Percentiles rank a stretch among this genome's conserved stretches.
Evolutionary conservation across 2,797 vertebrate species (phyloP).

Genomic region (Cygnus olor): DNA sequence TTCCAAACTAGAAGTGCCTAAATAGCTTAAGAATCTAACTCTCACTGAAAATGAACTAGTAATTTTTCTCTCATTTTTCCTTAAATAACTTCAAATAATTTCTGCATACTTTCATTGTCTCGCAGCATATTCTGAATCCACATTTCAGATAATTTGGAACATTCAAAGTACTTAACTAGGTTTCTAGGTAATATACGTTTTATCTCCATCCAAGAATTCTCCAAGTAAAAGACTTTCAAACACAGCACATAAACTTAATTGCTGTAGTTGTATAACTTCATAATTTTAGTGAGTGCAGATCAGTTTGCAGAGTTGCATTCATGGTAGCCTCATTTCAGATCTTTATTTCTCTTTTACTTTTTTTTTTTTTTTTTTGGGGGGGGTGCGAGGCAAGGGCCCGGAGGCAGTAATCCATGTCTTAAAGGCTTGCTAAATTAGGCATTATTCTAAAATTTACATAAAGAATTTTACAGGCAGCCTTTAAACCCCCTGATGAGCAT

Average conservation of each 20-base stretch:
- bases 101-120: not conserved
- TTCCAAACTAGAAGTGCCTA: not conserved
- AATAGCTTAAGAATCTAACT: not conserved
- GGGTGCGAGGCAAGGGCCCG: too few species aligned
- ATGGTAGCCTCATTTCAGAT: not conserved
- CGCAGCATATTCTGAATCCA: not conserved
- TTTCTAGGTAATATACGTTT: not conserved
- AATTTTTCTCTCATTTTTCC: not conserved
- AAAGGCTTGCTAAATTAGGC: not conserved
- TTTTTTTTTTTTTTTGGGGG: not conserved
- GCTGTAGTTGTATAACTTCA: not conserved
- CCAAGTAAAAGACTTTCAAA: not conserved
- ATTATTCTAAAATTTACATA: not conserved
- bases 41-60: not conserved
- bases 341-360: not conserved
- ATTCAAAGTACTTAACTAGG: not conserved
- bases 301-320: not conserved
- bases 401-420: not conserved
- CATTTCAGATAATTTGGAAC: not conserved
- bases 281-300: not conserved
- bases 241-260: not conserved
- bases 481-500: not conserved
- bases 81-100: not conserved
- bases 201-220: not conserved
- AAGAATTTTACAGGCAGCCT: not conserved